These are phyloP conservation scores for Ia io DNA, from an alignment of 2,113 vertebrate species.

Conservation along the genomic window DNA sequence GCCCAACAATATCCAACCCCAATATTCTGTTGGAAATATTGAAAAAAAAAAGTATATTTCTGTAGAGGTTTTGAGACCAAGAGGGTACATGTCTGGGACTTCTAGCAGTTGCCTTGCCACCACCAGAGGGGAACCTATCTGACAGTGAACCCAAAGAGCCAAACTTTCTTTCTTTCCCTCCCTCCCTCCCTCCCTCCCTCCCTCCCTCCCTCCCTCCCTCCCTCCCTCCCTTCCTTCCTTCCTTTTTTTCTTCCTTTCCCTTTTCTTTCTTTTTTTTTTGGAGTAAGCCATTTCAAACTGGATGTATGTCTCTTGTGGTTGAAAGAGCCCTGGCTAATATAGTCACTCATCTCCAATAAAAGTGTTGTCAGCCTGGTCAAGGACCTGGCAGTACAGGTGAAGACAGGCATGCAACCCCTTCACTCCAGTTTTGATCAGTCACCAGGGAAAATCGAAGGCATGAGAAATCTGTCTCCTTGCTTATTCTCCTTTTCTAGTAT, in stretches of 20 bases:
- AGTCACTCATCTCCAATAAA: slow-evolving; percentile 15
- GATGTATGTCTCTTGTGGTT: slow-evolving; percentile 30
- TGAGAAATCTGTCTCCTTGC: background rate
- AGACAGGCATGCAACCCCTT: background rate
- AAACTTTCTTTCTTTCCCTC: too few relatives aligned
- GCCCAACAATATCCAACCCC: background rate
- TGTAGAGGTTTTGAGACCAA: background rate
- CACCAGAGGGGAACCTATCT: background rate
- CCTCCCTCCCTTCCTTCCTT: too few relatives aligned
- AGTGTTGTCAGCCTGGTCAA: background rate
- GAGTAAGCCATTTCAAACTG: background rate
- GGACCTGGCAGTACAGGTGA: background rate
- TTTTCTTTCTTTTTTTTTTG: background rate
- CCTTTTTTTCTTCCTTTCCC: too few relatives aligned
- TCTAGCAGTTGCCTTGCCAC: background rate
- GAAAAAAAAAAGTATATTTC: background rate
- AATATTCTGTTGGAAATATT: background rate
- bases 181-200: too few relatives aligned
- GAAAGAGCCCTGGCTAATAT: slow-evolving; percentile 40
- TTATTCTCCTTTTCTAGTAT: slow-evolving; percentile 12
- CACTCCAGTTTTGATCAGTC: background rate
- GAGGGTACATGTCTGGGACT: background rate
- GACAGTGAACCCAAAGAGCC: background rate
- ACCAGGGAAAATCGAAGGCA: background rate
- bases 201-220: too few relatives aligned